Base-by-base conservation (phyloP, 2,113 vertebrate species). In the Pterocles gutturalis region DNA sequence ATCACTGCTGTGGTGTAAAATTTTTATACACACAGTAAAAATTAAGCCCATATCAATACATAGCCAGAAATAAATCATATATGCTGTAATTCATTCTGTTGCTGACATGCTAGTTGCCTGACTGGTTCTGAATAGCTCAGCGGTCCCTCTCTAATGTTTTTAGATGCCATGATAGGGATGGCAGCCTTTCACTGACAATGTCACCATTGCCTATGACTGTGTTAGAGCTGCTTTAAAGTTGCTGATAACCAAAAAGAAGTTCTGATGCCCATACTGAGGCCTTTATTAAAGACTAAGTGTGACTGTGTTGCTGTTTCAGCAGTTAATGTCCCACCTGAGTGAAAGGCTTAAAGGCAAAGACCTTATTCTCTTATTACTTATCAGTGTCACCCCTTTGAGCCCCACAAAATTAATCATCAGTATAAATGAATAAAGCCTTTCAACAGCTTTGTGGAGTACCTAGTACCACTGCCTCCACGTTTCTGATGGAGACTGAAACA, bases 401-500 rank as follows among this genome's bases (percentile, higher is more conserved):
- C 55, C 29, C 38, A 78, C 51, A 62, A 61, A 66, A 29, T 0
- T 0, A 34, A 13, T 77, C 28, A 54, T n/a, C 20, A 22, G 6
- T 70, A 36, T 60, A 54, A 73, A 62, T 25, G 11, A 80, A 65
- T 22, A 38, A 43, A 78, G 60, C 10, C 16, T 45, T 84, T 73
- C 36, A 25, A 54, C 17, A 83, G 15, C 81, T 61, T 25, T 5
- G 1, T 65, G 41, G 93, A 80, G 53, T 21, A 71, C 18, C 11
- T 5, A 3, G 5, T 51, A 7, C 19, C 0, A 3, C 19, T 92
- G 57, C 33, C 25, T 82, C n/a, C 15, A 9, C 0, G 0, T 69
- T 41, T 89, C 29, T 84, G 54, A 15, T 20, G 24, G 53, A 79
- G 22, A 46, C 8, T 17, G n/a, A 76, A 73, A 48, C 18, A 71